Conservation (phyloP, 1,140 invertebrate species). For the Adoxophyes honmai region DNA sequence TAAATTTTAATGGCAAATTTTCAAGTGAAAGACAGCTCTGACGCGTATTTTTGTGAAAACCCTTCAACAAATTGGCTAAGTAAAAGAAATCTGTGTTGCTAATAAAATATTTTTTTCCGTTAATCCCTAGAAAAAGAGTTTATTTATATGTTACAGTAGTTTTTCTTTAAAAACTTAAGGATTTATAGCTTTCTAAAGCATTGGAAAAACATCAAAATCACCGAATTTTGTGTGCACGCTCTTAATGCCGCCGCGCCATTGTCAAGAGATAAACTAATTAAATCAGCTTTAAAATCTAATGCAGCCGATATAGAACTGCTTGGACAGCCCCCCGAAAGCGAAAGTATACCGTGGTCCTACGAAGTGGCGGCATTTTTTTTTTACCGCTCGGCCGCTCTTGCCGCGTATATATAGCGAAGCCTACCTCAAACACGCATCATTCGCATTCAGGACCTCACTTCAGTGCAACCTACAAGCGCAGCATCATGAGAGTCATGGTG, state of each 20-base stretch:
- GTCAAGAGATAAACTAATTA: slow-evolving; percentile 20
- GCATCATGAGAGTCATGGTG: slow-evolving; percentile 77
- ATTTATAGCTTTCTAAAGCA: no score
- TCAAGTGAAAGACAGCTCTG: no score
- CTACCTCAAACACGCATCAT: slow-evolving; percentile 66
- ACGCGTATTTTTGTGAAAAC: no score
- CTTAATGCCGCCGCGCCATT: slow-evolving; percentile 5
- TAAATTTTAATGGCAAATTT: no score
- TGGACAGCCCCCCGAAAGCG: slow-evolving; percentile 64
- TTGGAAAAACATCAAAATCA: no score
- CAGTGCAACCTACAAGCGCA: slow-evolving; percentile 74
- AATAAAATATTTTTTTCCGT: no score
- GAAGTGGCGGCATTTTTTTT: slow-evolving; percentile 59
- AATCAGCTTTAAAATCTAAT: slow-evolving; percentile 48
- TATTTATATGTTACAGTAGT: no score
- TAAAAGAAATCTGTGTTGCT: no score
- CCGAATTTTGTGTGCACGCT: no score
- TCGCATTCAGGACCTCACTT: slow-evolving; percentile 76
- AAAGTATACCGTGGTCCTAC: slow-evolving; percentile 75
- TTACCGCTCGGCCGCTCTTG: slow-evolving; percentile 67
- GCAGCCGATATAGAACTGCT: slow-evolving; percentile 57
- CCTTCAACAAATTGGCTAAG: no score
- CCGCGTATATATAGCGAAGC: slow-evolving; percentile 72
- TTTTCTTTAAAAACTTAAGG: no score
- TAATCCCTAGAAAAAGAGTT: no score